Base-by-base conservation (phyloP, 2,888 invertebrate species). In the Spatulosminthurus flaviceps region DNA sequence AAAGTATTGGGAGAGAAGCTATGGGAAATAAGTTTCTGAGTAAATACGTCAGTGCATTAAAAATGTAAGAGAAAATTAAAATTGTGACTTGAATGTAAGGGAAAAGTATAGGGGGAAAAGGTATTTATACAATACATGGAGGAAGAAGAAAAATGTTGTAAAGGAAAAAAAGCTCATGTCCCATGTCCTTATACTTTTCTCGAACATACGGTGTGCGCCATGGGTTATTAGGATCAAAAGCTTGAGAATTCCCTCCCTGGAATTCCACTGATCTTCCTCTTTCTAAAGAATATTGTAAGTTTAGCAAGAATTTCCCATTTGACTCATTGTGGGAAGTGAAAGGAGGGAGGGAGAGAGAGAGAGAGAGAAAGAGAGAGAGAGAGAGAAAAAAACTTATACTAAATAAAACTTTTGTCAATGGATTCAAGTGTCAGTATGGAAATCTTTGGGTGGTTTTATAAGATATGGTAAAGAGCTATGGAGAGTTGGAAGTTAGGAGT, bases 331-430 rank as follows among this genome's bases (percentile, higher is more conserved):
- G 51, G 16, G 16, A 51, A 9, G 51, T 51, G 51, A 51, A 51
- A 11, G 51, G 1, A n/a, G n/a, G n/a, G n/a, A n/a, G n/a, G n/a
- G n/a, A n/a, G n/a, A n/a, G n/a, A n/a, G n/a, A n/a, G n/a, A n/a
- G n/a, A n/a, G n/a, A n/a, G n/a, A n/a, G n/a, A n/a, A n/a, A n/a
- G n/a, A n/a, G n/a, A n/a, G n/a, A n/a, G n/a, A n/a, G n/a, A n/a
- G n/a, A n/a, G n/a, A n/a, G n/a, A 16, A 51, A 51, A 51, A 51
- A 51, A n/a, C 19, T 51, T 51, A 2, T 9, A 51, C 51, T 51
- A 51, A 51, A 51, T 41, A 41, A 51, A 51, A 51, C 51, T 51
- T 51, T 51, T 41, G n/a, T 51, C 51, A 19, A 51, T 51, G 51
- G 51, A 51, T 51, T n/a, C 51, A 51, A 51, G 51, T 51, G 51